Evolutionary conservation across 2,888 invertebrate species (phyloP).

Genomic region (Melinaea menophilus): DNA sequence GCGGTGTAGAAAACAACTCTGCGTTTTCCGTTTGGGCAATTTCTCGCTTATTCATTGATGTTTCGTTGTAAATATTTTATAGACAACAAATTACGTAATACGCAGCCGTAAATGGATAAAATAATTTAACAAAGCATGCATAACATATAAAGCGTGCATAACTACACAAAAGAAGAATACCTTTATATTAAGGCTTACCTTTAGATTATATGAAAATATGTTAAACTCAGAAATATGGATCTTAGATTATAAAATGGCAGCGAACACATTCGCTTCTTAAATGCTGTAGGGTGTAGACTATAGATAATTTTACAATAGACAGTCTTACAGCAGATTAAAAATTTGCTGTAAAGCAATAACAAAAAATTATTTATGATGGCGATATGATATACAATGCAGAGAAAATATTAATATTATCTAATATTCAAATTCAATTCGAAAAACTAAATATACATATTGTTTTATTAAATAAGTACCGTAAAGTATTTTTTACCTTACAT

Average conservation of each 20-base stretch:
- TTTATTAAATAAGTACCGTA: too few relatives aligned
- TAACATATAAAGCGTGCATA: constrained; percentile 45
- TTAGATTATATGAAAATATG: constrained; percentile 44
- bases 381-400: too few relatives aligned
- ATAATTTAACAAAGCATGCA: constrained; percentile 49
- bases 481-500: too few relatives aligned
- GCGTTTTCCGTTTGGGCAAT: constrained; percentile 54
- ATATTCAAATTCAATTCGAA: too few relatives aligned
- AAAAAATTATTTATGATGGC: too few relatives aligned
- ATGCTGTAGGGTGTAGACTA: constrained; percentile 47
- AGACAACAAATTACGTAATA: constrained; percentile 75
- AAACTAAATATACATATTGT: too few relatives aligned
- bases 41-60: constrained; percentile 55
- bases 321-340: constrained; percentile 2
- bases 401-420: too few relatives aligned
- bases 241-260: constrained; percentile 68
- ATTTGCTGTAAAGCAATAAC: not conserved
- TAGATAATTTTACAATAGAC: constrained; percentile 16
- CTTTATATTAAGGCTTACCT: constrained; percentile 63
- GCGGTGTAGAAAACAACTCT: constrained; percentile 79
- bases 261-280: constrained; percentile 59
- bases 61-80: constrained; percentile 58
- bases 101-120: constrained; percentile 49
- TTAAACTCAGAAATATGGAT: constrained; percentile 44
- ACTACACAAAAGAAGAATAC: constrained; percentile 47